Evolutionary conservation across 2,113 vertebrate genomes (phyloP).

Genomic region (Galbula dea): DNA sequence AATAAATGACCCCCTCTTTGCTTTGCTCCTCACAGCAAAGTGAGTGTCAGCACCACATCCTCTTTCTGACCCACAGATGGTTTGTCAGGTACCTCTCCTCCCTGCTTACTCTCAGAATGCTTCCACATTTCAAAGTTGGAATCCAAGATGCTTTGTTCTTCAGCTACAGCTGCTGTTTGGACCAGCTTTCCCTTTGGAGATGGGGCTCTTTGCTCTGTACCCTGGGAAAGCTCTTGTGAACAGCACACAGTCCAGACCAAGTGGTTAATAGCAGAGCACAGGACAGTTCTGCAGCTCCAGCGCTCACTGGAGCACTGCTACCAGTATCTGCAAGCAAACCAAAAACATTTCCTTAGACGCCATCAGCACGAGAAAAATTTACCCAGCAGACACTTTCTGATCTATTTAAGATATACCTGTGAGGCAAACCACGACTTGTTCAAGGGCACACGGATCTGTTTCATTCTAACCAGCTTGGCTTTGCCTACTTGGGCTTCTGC

Average conservation of each 20-base stretch:
- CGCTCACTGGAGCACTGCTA: too few species aligned
- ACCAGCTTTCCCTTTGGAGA: not conserved
- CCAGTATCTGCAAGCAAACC: not conserved
- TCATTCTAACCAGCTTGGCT: not conserved
- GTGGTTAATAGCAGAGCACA: too few species aligned
- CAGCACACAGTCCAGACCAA: not conserved
- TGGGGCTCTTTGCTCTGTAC: not conserved
- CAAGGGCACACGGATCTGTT: not conserved
- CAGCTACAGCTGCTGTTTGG: not conserved
- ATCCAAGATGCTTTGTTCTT: not conserved
- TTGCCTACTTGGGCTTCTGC: not conserved
- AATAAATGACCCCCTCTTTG: not conserved
- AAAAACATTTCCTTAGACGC: not conserved
- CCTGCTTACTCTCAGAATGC: not conserved
- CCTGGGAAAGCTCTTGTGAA: not conserved
- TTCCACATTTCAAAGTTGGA: not conserved
- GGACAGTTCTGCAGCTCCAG: too few species aligned
- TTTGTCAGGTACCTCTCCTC: not conserved
- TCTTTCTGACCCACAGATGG: not conserved
- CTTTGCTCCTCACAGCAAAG: not conserved
- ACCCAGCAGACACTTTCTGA: not conserved
- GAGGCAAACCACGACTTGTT: not conserved
- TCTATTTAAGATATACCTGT: not conserved
- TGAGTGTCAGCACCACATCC: not conserved
- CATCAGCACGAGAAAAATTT: not conserved